Conservation (phyloP, 2,113 vertebrate species). For the Ictalurus punctatus region DNA sequence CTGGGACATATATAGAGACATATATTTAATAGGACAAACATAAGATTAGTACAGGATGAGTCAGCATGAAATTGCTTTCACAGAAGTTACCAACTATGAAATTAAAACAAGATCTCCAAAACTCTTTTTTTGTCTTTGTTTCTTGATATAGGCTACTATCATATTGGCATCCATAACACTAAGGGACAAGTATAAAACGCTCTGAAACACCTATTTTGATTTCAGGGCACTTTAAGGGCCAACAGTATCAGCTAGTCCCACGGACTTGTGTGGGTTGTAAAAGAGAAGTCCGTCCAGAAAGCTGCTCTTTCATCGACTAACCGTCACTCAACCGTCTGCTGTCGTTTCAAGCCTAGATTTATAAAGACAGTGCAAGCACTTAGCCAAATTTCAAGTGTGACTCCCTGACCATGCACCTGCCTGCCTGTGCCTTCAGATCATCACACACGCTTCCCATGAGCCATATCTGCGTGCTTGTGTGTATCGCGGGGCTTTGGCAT, state of each 20-base stretch:
- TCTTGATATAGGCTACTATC: neutral
- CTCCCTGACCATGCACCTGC: neutral
- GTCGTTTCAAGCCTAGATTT: neutral
- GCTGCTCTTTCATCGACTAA: constrained; percentile 65
- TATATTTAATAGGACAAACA: neutral
- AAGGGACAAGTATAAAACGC: neutral
- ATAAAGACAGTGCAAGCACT: neutral
- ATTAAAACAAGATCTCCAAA: neutral
- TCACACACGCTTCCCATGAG: neutral
- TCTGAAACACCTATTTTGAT: neutral
- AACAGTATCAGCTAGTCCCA: neutral
- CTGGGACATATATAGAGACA: neutral
- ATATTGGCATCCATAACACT: neutral
- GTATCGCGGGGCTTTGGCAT: neutral
- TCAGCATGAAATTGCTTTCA: neutral
- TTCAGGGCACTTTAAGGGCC: neutral
- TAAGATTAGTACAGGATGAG: constrained; percentile 10
- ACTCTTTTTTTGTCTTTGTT: neutral
- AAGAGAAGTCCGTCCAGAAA: constrained; percentile 50
- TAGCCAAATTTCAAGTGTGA: neutral
- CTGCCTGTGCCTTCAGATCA: neutral
- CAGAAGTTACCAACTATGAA: too few species aligned
- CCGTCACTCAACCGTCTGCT: constrained; percentile 59
- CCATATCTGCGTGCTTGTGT: neutral
- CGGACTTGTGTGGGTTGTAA: neutral